A percentile compares a stretch with the other conserved stretches of the same genome.
phyloP scores from a whole-genome alignment of 2,113 vertebrate species.

The Mus spicilegus region DNA sequence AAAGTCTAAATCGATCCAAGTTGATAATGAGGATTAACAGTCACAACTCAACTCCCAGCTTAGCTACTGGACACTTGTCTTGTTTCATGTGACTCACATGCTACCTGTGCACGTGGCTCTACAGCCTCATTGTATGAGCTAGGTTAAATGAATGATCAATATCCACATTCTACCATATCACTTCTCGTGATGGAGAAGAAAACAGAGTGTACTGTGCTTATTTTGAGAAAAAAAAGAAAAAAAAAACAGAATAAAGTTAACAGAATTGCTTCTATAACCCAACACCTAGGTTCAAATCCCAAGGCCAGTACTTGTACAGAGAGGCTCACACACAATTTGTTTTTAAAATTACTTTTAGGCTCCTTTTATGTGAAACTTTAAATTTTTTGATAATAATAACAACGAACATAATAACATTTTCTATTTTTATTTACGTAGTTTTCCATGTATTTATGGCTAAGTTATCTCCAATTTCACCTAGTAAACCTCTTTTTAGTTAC shows the following conservation, averaged over 20 bases:
- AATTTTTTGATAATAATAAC: not conserved
- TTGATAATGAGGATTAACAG: not conserved
- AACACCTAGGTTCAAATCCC: not conserved
- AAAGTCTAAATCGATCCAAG: not conserved
- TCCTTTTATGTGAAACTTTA: constrained; percentile 4
- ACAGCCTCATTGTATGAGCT: not conserved
- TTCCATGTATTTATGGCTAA: not conserved
- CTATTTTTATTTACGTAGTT: not conserved
- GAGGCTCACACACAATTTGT: no score
- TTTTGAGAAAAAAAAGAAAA: not conserved
- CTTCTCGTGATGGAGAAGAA: not conserved
- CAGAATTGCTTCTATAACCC: not conserved
- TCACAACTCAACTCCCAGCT: not conserved
- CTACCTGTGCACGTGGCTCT: not conserved
- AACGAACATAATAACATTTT: not conserved
- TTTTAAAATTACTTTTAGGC: not conserved
- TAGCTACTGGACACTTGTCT: not conserved
- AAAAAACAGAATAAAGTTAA: not conserved
- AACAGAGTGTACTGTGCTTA: not conserved
- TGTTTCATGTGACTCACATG: not conserved
- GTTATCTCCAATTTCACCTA: not conserved
- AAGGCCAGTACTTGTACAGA: not conserved
- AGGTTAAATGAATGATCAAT: not conserved
- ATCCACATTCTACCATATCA: not conserved
- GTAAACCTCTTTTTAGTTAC: constrained; percentile 3